Evolutionary conservation across 2,797 vertebrate genomes (phyloP).

Genomic region (Anas georgica): DNA sequence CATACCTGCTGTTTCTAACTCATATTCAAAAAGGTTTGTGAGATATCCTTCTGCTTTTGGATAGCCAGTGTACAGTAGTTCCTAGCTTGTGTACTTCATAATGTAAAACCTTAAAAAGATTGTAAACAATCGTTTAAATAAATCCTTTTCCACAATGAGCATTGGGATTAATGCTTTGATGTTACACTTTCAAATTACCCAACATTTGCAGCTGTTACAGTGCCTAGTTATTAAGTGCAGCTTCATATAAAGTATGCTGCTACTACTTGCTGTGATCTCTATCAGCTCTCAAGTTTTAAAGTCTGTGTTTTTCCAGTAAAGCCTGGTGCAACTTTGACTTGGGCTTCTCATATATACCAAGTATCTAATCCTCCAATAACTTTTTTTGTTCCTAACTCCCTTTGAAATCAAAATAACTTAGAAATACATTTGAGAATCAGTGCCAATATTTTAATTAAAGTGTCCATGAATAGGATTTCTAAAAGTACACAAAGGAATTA

Average conservation of each 20-base stretch:
- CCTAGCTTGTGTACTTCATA: neutral
- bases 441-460: neutral
- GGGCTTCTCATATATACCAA: neutral
- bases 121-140: neutral
- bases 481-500: conserved; percentile 9
- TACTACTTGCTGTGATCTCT: conserved; percentile 36
- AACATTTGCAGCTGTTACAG: conserved; percentile 33
- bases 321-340: conserved; percentile 18
- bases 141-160: neutral
- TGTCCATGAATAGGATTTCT: conserved; percentile 14
- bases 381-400: conserved; percentile 4
- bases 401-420: conserved; percentile 45
- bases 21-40: neutral
- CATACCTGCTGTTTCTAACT: neutral
- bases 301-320: conserved; percentile 52
- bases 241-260: neutral
- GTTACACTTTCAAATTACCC: neutral
- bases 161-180: neutral
- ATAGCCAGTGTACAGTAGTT: neutral
- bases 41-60: neutral
- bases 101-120: neutral
- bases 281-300: conserved; percentile 52
- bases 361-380: conserved; percentile 17
- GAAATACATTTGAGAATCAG: neutral
- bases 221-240: neutral